Evolutionary conservation across 2,797 vertebrate genomes (phyloP).

Genomic region (Fistularia commersonii): DNA sequence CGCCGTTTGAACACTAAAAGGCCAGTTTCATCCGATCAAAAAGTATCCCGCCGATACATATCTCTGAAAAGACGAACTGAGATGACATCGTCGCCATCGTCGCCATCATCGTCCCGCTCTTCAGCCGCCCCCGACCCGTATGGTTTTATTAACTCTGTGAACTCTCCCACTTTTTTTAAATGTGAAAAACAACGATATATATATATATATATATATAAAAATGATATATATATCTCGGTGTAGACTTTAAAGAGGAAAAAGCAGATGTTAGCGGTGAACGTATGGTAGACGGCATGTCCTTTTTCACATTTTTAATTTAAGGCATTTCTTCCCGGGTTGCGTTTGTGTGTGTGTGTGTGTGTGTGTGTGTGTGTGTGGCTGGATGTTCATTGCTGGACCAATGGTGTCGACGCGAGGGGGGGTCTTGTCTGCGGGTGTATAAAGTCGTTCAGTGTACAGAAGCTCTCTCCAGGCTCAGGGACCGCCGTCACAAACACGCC

Average conservation of each 20-base stretch:
- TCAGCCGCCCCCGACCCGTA: background rate
- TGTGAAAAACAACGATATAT: constrained; percentile 57
- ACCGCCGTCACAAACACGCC: background rate
- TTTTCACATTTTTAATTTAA: too few species aligned
- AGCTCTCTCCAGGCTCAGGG: background rate
- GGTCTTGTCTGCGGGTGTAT: too few species aligned
- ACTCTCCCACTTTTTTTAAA: constrained; percentile 22
- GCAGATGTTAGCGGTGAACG: background rate
- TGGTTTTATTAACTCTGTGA: constrained; percentile 22
- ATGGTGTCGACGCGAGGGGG: too few species aligned
- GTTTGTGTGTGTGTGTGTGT: too few species aligned
- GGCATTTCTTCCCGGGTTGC: too few species aligned
- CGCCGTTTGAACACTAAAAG: constrained; percentile 25
- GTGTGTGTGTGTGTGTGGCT: too few species aligned
- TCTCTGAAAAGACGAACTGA: background rate
- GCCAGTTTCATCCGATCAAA: constrained; percentile 15
- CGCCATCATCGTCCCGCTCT: background rate
- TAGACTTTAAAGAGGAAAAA: background rate
- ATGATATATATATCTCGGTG: too few species aligned
- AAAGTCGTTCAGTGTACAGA: too few species aligned
- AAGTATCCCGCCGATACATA: constrained; percentile 5
- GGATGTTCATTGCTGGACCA: too few species aligned
- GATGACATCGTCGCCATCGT: background rate
- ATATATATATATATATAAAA: too few species aligned
- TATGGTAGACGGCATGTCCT: background rate